Base-by-base conservation (phyloP, 2,113 vertebrate species). In the Quiscalus mexicanus region DNA sequence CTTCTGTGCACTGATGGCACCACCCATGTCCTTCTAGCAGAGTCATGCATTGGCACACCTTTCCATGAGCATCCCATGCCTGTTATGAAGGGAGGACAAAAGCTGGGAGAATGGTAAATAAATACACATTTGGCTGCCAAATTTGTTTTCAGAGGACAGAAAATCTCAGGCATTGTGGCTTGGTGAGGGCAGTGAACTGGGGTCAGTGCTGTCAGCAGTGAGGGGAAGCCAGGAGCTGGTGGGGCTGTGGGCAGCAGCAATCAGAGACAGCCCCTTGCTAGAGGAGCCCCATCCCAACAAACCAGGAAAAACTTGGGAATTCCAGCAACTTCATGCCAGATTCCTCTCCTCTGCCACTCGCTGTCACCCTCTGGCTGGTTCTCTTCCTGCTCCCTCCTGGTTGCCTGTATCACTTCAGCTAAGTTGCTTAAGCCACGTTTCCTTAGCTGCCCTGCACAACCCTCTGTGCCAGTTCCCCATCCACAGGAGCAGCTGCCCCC, bases 401-500 rank as follows among this genome's bases (percentile, higher is more conserved):
- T 33, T 69, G n/a, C 28, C 70, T 12, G 5, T 37, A 30, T 67
- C 6, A 1, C 11, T 69, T 39, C 23, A 52, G 74, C 44, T 15
- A 24, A 21, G 53, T 62, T 87, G 63, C 75, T 83, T n/a, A 58
- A 95, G 63, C 62, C 16, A 5, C 1, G 0, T 68, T 90, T 82
- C 58, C 53, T 69, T 62, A n/a, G 75, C 3, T 0, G 2, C 28
- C 41, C 41, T 31, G 27, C 64, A 73, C 44, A 82, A 24, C 16
- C 2, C 1, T 33, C 73, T 50, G 41, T 82, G 73, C 52, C 2
- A 1, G 45, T 42, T 94, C 39, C 23, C 39, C 49, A 20, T 5
- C 10, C 0, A 2, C 64, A 41, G 56, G 42, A 71, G 64, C 2
- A 0, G 41, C 74, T 45, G 69, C 31, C 23, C 24, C 10, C 0